A percentile compares a stretch with the other conserved stretches of the same genome.
These are phyloP conservation scores for Clepsis dumicolana DNA, from an alignment of 2,888 invertebrate species.

Conservation along the genomic window DNA sequence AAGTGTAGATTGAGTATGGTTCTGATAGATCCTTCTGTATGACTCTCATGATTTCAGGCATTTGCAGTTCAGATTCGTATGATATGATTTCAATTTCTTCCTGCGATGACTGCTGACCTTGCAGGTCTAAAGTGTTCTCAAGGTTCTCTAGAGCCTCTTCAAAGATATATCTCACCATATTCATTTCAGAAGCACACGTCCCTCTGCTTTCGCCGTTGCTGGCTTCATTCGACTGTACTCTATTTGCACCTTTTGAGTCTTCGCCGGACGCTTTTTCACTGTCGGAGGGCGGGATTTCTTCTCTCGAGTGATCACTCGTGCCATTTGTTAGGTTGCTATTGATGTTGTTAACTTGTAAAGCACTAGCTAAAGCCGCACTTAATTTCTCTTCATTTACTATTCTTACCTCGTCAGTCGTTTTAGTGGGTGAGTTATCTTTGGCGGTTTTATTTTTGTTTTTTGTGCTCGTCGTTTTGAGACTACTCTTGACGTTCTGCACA, in stretches of 20 bases:
- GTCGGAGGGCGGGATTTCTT: constrained; percentile 45
- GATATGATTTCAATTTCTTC: constrained; percentile 78
- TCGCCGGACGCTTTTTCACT: constrained; percentile 59
- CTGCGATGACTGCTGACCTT: constrained; percentile 60
- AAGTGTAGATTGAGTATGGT: constrained; percentile 99
- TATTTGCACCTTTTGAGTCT: constrained; percentile 71
- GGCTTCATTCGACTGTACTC: constrained; percentile 72
- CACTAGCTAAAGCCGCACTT: constrained; percentile 75
- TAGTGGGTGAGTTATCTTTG: constrained; percentile 74
- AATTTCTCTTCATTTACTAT: constrained; percentile 73
- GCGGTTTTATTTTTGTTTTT: constrained; percentile 81
- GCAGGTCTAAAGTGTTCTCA: constrained; percentile 51
- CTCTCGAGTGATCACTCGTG: constrained; percentile 71
- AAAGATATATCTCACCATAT: constrained; percentile 56
- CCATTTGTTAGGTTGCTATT: constrained; percentile 81
- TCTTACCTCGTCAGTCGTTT: constrained; percentile 69
- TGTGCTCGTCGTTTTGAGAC: constrained; percentile 72
- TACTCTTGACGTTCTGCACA: constrained; percentile 76
- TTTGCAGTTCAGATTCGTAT: constrained; percentile 98
- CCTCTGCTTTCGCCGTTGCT: constrained; percentile 56
- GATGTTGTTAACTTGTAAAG: constrained; percentile 76
- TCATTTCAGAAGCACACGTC: constrained; percentile 49
- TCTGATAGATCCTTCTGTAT: constrained; percentile 99
- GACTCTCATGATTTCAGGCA: constrained; percentile 99
- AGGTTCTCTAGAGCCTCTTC: constrained; percentile 58